Evolutionary conservation across 2,797 vertebrate genomes (phyloP), one percentile per base, ranked within the genome.

Genomic region (Danio aesculapii): DNA sequence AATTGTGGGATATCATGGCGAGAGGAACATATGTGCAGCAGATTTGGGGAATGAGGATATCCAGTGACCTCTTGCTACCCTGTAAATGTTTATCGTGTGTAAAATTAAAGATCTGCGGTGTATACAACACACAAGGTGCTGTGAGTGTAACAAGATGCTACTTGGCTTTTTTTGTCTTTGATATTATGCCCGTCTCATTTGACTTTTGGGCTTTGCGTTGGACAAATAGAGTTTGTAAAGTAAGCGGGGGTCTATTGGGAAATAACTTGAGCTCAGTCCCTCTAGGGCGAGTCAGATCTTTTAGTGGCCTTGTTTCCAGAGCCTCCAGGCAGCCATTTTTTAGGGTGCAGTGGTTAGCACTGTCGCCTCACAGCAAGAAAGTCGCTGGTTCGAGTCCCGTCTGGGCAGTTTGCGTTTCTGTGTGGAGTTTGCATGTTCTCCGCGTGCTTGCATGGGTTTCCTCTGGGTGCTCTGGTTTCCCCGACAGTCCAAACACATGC

Each of bases 1-100:
- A 82, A 81, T 75, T 79, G 59, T 67, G 50, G 72, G 72, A 61
- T 53, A 77, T 62, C 17, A 30, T 49, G 21, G 53, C 47, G 50
- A 8, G 63, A 53, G 62, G 61, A 73, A 77, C 77, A 81, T 67
- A 55, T 83, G 84, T 3, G 44, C 19, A 69, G 64, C 74, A 85
- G 77, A 74, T 83, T 81, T 16, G 6, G 57, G 3, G 50, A 69
- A 57, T n/a, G 5, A 3, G 16, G 16, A 62, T 77, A 63, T 83
- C 16, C 12, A 14, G 6, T 21, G 73, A 64, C 63, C 46, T 53
- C 6, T 50, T 46, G 53, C 16, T 62, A 49, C 43, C 30, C 13
- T 59, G 41, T 78, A 59, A 73, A 70, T 16, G 11, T 61, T 80
- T 69, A 17, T 52, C 30, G 1, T 2, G 14, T 80, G 66, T 69